These are phyloP conservation scores for Mobula birostris DNA, from an alignment of 2,113 vertebrate genomes.

Conservation along the genomic window DNA sequence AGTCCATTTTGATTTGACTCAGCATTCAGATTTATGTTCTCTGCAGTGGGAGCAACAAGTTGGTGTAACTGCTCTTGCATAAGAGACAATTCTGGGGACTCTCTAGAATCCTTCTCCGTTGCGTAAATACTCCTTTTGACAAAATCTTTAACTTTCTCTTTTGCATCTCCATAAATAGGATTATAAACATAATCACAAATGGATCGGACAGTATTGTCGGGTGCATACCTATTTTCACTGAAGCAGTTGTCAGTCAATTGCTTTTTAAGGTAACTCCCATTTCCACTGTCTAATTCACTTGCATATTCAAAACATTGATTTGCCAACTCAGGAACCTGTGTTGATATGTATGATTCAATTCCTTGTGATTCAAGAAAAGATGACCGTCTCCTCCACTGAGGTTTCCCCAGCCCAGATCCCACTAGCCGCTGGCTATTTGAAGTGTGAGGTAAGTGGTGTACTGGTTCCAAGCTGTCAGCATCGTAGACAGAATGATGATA, in stretches of 20 bases:
- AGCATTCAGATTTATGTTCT: neutral
- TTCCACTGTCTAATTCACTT: neutral
- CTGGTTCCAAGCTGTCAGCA: neutral
- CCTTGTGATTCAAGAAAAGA: neutral
- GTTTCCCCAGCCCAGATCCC: neutral
- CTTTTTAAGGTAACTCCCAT: neutral
- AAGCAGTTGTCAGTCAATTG: neutral
- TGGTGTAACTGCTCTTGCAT: neutral
- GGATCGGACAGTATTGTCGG: neutral
- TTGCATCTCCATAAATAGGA: neutral
- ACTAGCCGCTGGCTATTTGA: neutral
- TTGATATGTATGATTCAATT: neutral
- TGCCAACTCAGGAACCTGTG: neutral
- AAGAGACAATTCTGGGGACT: neutral
- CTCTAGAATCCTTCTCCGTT: neutral
- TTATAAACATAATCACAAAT: neutral
- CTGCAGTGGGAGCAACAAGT: slow-evolving; percentile 8
- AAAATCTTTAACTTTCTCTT: neutral
- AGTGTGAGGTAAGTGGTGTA: too few species aligned
- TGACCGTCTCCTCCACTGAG: neutral
- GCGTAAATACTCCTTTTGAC: slow-evolving; percentile 7
- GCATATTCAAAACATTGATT: neutral
- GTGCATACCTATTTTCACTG: neutral
- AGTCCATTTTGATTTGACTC: neutral
- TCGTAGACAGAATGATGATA: neutral